These are phyloP conservation scores for Bombyx huttoni DNA, from an alignment of 2,888 invertebrate genomes.

Conservation along the genomic window DNA sequence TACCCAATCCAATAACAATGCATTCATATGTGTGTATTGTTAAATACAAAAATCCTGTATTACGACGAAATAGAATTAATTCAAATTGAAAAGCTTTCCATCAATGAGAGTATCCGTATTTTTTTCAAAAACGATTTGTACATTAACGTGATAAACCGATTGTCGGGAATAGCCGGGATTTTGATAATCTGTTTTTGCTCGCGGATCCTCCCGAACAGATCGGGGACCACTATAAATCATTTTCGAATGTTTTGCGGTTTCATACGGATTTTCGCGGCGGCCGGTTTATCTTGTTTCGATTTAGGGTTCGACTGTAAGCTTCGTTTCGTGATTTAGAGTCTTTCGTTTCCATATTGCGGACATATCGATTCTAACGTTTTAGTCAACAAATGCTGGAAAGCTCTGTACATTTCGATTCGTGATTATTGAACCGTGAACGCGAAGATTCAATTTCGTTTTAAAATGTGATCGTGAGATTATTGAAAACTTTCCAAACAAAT, in stretches of 20 bases:
- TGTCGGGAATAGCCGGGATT: constrained; percentile 49
- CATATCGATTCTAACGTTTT: background rate
- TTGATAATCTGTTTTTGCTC: constrained; percentile 62
- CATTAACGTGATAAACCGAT: constrained; percentile 33
- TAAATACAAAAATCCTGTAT: too few species aligned
- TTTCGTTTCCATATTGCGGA: background rate
- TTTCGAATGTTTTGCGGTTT: constrained; percentile 60
- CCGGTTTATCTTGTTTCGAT: constrained; percentile 54
- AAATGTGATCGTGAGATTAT: too few species aligned
- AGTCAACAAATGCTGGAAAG: background rate
- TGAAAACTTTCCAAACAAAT: too few species aligned
- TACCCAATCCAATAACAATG: too few species aligned
- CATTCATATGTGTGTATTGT: too few species aligned
- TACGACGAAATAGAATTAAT: background rate
- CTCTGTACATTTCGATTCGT: background rate
- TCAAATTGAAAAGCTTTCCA: background rate
- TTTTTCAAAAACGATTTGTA: constrained; percentile 14
- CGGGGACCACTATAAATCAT: constrained; percentile 57
- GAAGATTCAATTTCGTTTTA: too few species aligned
- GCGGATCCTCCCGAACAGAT: constrained; percentile 50
- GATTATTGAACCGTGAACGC: background rate
- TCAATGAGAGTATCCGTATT: background rate
- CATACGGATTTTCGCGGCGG: constrained; percentile 46
- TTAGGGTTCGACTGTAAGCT: constrained; percentile 30
- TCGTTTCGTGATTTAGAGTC: constrained; percentile 28